phyloP scores from a whole-genome alignment of 1,140 invertebrate species.

The Conus betulinus region DNA sequence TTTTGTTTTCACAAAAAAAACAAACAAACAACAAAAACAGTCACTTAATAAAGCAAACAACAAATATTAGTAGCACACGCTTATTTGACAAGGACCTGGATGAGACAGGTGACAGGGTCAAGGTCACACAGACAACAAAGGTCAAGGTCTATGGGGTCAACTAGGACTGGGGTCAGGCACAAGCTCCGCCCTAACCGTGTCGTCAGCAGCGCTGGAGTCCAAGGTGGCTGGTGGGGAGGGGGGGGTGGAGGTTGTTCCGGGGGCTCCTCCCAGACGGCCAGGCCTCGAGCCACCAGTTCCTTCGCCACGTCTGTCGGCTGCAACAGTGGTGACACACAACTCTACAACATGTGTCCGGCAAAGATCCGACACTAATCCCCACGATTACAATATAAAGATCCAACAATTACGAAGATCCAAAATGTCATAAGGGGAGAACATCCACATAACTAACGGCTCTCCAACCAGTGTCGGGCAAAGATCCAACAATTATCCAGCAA shows the following conservation, averaged over 20 bases:
- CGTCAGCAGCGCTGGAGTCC: not conserved
- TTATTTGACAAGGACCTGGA: no score
- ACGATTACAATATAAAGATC: no score
- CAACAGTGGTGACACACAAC: not conserved
- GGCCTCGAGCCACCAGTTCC: slow-evolving; percentile 27
- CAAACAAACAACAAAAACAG: not conserved
- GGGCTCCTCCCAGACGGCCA: slow-evolving; percentile 17
- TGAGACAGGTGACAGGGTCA: not conserved
- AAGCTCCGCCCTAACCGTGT: not conserved
- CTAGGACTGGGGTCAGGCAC: not conserved
- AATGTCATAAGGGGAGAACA: no score
- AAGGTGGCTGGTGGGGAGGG: not conserved
- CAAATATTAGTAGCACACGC: no score
- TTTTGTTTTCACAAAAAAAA: no score
- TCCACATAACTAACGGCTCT: no score
- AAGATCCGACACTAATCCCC: no score
- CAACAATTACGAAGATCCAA: no score
- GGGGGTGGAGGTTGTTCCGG: not conserved
- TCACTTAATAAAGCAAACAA: not conserved
- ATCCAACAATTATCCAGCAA: no score
- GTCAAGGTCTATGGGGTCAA: not conserved
- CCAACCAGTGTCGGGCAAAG: no score
- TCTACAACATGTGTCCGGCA: no score
- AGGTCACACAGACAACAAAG: not conserved
- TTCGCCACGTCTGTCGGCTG: slow-evolving; percentile 35